Percentiles rank a stretch among this genome's conserved stretches.
Evolutionary conservation across 2,888 invertebrate genomes (phyloP).

Genomic region (Tanypteryx hageni): DNA sequence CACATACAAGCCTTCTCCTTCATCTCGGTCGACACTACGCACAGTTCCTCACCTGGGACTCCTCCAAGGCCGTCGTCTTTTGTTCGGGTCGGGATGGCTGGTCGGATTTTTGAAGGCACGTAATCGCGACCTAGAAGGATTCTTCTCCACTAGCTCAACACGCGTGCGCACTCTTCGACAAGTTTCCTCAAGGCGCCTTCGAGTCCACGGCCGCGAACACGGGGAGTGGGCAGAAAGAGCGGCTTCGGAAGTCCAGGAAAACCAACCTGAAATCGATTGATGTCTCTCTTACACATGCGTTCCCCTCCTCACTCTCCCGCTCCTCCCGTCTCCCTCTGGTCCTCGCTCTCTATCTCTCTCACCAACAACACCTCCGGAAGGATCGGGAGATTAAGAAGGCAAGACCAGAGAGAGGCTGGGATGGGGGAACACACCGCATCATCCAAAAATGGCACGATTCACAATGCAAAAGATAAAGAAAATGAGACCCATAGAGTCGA

Average conservation of each 20-base stretch:
- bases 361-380: too few relatives aligned
- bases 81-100: slow-evolving; percentile 29
- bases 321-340: too few relatives aligned
- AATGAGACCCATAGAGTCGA: too few relatives aligned
- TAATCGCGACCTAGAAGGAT: background rate
- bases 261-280: background rate
- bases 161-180: background rate
- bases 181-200: background rate
- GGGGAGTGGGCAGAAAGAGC: background rate
- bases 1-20: background rate
- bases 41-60: slow-evolving; percentile 48
- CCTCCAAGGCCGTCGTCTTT: slow-evolving; percentile 59
- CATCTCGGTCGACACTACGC: background rate
- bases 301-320: too few relatives aligned
- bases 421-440: too few relatives aligned
- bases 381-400: too few relatives aligned
- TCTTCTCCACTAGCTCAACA: background rate
- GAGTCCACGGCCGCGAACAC: background rate
- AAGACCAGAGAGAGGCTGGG: too few relatives aligned
- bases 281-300: too few relatives aligned
- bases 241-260: too few relatives aligned
- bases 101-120: background rate
- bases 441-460: too few relatives aligned
- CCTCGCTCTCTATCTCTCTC: too few relatives aligned
- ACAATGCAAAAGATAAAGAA: too few relatives aligned